Evolutionary conservation across 2,797 vertebrate species (phyloP).

Genomic region (Rhincodon typus): DNA sequence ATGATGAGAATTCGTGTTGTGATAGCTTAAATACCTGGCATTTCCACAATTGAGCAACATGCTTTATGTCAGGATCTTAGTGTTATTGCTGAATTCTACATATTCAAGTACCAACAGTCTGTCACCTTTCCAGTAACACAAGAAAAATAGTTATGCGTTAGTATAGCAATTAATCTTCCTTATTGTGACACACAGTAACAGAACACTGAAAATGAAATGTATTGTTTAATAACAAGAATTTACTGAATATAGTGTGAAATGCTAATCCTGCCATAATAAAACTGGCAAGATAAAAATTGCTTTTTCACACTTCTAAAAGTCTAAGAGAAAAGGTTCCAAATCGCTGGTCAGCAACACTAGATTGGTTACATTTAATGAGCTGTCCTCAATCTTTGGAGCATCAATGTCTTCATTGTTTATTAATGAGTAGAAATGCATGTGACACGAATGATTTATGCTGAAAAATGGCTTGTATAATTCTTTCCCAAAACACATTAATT

Average conservation of each 20-base stretch:
- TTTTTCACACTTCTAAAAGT: constrained; percentile 43
- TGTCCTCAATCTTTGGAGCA: constrained; percentile 41
- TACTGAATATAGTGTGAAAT: constrained; percentile 44
- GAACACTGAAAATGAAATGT: constrained; percentile 19
- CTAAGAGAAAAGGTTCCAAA: constrained; percentile 45
- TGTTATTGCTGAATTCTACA: background rate
- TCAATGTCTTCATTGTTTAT: constrained; percentile 49
- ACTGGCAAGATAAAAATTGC: constrained; percentile 40
- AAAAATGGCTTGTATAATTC: constrained; percentile 41
- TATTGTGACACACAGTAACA: constrained; percentile 27
- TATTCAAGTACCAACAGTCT: constrained; percentile 2
- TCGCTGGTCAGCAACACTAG: constrained; percentile 49
- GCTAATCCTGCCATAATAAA: constrained; percentile 47
- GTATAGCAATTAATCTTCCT: constrained; percentile 33
- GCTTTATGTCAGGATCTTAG: background rate
- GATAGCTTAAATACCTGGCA: constrained; percentile 36
- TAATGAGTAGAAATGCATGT: constrained; percentile 51
- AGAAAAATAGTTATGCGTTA: constrained; percentile 17
- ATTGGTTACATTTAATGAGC: constrained; percentile 48
- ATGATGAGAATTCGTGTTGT: constrained; percentile 43
- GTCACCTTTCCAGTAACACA: background rate
- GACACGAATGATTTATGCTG: constrained; percentile 46
- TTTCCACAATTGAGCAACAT: background rate
- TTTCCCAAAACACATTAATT: background rate
- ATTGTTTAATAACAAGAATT: constrained; percentile 33